Evolutionary conservation across 30 jellyfish, hydroid and myxozoan genomes (phyloP), one percentile per base, ranked within the genome.

Genomic region (Morbakka virulenta): DNA sequence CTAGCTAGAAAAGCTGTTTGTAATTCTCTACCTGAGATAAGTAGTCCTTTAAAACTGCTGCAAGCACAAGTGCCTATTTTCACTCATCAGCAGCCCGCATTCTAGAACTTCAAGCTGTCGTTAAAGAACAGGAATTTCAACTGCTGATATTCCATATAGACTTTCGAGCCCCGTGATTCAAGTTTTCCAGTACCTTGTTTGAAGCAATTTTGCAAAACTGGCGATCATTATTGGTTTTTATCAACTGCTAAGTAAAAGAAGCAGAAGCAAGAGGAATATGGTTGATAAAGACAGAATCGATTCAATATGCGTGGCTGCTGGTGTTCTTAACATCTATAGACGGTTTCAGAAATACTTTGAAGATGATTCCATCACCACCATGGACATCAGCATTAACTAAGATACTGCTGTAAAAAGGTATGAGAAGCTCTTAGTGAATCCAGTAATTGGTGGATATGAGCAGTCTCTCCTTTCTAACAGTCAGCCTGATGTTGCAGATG

Each of bases 261-360:
- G 22, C 62, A 11, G 77, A 64, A 28, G 77, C 77, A 22, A 64
- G 22, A 13, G 77, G 77, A 64, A 64, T 20, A 22, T 64, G 77
- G 77, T 32, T 64, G 26, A 17, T 22, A 64, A 64, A 41, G 57
- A 41, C 17, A 9, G 57, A 41, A 6, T 41, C 13, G 23, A 64
- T 28, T 28, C 22, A 28, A 64, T 63, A 11, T 64, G 77, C 29
- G 77, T 64, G 4, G 9, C 64, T 24, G 22, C 77, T 20, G 77
- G 22, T 28, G 64, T 64, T 11, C 77, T 64, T 6, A 4, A 20
- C 64, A 64, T 24, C 22, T 22, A 28, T 63, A 64, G 63, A 64
- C 24, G 63, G 29, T 64, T 64, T 28, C 66, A 64, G 29, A 64
- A 64, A 22, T 64, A 63, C 29, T 64, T 64, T 64, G 77, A 64